Base-by-base conservation (phyloP, 1,140 invertebrate genomes). In the Drosophila sp. region DNA sequence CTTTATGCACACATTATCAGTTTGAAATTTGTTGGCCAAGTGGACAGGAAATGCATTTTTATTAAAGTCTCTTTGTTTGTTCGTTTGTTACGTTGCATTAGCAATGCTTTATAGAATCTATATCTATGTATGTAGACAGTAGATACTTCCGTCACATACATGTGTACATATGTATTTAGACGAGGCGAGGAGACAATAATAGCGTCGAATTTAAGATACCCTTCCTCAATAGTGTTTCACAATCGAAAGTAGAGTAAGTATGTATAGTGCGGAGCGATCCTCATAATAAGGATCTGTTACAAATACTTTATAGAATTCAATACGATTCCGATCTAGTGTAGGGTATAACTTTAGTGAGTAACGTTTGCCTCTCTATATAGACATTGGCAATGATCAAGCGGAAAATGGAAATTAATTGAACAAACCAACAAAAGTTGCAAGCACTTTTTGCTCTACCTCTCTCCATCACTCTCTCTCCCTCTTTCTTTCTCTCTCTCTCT, bases 351-450 rank as follows among this genome's bases (percentile, higher is more conserved):
- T 6, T 55, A 6, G 30, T 23, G 10, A 5, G 54, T 17, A 4
- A 25, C 17, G 44, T 47, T 33, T 29, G 30, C 17, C 17, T 17
- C 17, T 44, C 17, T 57, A 23, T 65, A 58, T 55, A 75, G 79
- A 62, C 76, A 81, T 76, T 79, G 72, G 57, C 77, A 72, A 81
- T 80, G 66, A 76, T 81, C 66, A 33, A 58, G 66, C 63, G 72
- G 58, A 79, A 80, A 79, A 80, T 50, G 41, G 66, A 80, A 78
- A 78, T 76, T 77, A 73, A 79, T 79, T 77, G 70, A 77, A 27
- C 25, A 27, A 25, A 27, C 44, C 60, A 67, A 62, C 64, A 66
- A 63, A 63, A 56, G 33, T 60, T 63, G 55, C 27, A 54, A 54
- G 27, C 23, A 54, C 54, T 27, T 32, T 27, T n/a, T 60, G 55